phyloP scores from a whole-genome alignment of 2,797 vertebrate species.

The Masticophis lateralis region DNA sequence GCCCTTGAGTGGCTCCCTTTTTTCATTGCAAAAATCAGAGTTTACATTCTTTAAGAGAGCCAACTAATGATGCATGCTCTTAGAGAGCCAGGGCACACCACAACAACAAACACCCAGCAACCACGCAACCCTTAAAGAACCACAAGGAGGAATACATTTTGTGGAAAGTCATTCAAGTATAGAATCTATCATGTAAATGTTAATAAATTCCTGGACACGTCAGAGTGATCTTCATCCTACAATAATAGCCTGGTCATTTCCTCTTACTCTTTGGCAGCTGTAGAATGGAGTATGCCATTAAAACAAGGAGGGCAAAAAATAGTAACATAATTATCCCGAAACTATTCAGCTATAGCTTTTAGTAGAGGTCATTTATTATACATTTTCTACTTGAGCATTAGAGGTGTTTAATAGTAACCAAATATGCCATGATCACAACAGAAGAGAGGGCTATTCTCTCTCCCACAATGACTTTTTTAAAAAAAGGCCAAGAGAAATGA shows the following conservation, averaged over 20 bases:
- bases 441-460: not conserved
- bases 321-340: slow-evolving; percentile 54
- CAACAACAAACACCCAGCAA: not conserved
- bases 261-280: slow-evolving; percentile 57
- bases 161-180: slow-evolving; percentile 51
- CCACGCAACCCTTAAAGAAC: not conserved
- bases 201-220: slow-evolving; percentile 50
- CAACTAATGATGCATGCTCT: not conserved
- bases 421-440: slow-evolving; percentile 31
- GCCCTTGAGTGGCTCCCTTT: not conserved
- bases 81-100: not conserved
- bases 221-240: slow-evolving; percentile 44
- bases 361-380: slow-evolving; percentile 43
- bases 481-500: slow-evolving; percentile 11
- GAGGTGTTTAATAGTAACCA: slow-evolving; percentile 46
- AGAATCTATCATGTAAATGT: slow-evolving; percentile 51
- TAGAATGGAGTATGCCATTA: slow-evolving; percentile 42
- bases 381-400: slow-evolving; percentile 37
- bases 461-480: slow-evolving; percentile 24
- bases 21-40: not conserved
- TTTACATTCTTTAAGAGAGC: not conserved
- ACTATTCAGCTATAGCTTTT: slow-evolving; percentile 47
- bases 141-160: slow-evolving; percentile 49
- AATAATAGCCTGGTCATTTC: slow-evolving; percentile 59
- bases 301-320: slow-evolving; percentile 29